Evolutionary conservation across 2,888 invertebrate genomes (phyloP).

Genomic region (Drosophila neonasuta): DNA sequence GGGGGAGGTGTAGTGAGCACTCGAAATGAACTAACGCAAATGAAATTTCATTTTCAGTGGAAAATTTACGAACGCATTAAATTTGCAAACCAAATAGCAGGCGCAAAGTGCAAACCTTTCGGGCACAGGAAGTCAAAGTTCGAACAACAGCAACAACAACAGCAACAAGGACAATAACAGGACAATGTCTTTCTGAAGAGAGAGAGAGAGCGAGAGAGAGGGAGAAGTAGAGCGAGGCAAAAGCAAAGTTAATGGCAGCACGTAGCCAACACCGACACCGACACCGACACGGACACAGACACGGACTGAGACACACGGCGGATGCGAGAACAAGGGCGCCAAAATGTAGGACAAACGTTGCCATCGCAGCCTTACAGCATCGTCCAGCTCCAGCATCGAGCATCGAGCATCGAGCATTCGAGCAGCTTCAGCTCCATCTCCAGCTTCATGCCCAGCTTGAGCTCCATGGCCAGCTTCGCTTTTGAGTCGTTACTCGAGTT

Average conservation of each 20-base stretch:
- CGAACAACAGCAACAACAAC: constrained; percentile 42
- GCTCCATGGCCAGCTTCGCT: constrained; percentile 7
- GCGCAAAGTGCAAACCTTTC: constrained; percentile 61
- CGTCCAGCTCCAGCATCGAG: constrained; percentile 9
- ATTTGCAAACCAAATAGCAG: constrained; percentile 69
- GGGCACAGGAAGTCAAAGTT: constrained; percentile 67
- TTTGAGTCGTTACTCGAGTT: constrained; percentile 5
- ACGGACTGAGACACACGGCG: constrained; percentile 17
- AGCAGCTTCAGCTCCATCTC: neutral
- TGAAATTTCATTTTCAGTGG: constrained; percentile 64
- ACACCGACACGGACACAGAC: constrained; percentile 11
- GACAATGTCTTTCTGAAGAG: constrained; percentile 40
- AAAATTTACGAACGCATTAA: constrained; percentile 66
- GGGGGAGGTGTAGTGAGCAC: constrained; percentile 13
- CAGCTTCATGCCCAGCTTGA: constrained; percentile 1
- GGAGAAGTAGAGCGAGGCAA: constrained; percentile 15
- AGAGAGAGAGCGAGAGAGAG: neutral
- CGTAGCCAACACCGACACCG: constrained; percentile 40
- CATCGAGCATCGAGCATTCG: neutral
- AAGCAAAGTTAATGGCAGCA: constrained; percentile 68
- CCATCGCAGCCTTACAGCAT: neutral
- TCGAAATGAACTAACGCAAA: constrained; percentile 67
- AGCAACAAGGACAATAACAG: constrained; percentile 30
- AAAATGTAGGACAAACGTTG: constrained; percentile 36
- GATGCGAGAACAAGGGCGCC: constrained; percentile 26